Base-by-base conservation (phyloP, 2,797 vertebrate species). In the Crenuchus spilurus region DNA sequence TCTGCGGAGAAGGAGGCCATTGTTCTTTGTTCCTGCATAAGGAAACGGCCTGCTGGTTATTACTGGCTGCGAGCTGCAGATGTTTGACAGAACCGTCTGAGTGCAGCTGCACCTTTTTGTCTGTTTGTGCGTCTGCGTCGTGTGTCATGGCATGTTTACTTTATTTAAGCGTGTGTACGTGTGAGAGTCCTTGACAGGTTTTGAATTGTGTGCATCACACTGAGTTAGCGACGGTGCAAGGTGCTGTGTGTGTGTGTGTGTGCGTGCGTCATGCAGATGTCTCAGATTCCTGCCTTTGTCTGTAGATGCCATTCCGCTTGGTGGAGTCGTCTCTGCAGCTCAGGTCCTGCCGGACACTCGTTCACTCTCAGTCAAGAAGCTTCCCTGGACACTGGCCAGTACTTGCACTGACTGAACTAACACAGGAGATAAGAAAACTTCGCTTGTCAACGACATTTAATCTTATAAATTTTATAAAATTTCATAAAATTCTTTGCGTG, bases 241-340 rank as follows among this genome's bases (percentile, higher is more conserved):
- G 35, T 72, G 66, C 20, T 69, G 64, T 72, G 44, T 74, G 60
- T 24, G 70, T 65, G 37, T 37, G 33, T 18, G 33, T 33, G 63
- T 62, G 57, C 24, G 68, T 80, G 83, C 55, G 54, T 86, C 81
- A 81, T 79, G 16, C 82, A 76, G 74, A 84, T 83, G 84, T 90
- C 87, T 89, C 79, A 77, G 87, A 91, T 90, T 91, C 89, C 87
- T 88, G 85, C 85, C 84, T 89, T 93, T 92, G 87, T 91, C 85
- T 90, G 79, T 85, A 90, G 87, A 92, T 93, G 86, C 89, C 88
- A 84, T 93, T 93, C 92, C 88, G 90, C 91, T 88, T 92, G 90
- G 86, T 78, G 68, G 74, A 62, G 57, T 81, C 87, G 83, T 83
- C 78, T 82, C 80, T 74, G 64, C 72, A 62, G 52, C 75, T 81